phyloP scores from a whole-genome alignment of 1,140 invertebrate species.

The Drosophila chauvacae region DNA sequence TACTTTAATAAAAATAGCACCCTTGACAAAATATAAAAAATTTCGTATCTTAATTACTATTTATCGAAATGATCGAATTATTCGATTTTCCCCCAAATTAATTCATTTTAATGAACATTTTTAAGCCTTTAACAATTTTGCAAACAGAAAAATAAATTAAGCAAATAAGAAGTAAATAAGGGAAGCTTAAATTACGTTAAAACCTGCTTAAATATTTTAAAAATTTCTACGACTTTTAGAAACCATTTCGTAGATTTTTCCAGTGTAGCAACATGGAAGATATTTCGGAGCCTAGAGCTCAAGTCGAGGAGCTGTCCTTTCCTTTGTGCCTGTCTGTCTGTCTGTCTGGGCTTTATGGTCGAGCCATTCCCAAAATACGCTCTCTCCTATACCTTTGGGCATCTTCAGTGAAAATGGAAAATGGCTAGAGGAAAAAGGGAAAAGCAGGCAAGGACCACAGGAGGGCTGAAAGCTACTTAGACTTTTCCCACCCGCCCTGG shows the following conservation, averaged over 20 bases:
- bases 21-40: neutral
- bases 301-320: conserved; percentile 21
- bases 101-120: too few species aligned
- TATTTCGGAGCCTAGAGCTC: conserved; percentile 13
- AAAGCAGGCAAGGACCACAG: conserved; percentile 3
- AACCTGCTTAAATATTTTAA: neutral
- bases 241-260: neutral
- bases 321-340: conserved; percentile 8
- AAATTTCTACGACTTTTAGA: neutral
- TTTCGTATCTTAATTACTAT: neutral
- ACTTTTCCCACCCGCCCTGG: conserved; percentile 1
- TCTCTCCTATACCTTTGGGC: conserved; percentile 37
- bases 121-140: neutral
- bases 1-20: too few species aligned
- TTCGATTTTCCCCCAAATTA: neutral
- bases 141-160: neutral
- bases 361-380: conserved; percentile 34
- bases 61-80: neutral
- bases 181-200: too few species aligned
- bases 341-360: conserved; percentile 24
- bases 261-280: conserved; percentile 15
- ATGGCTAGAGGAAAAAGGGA: neutral
- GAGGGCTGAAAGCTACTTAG: conserved; percentile 23
- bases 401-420: conserved; percentile 40
- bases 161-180: neutral